Evolutionary conservation across 2,113 vertebrate species (phyloP).

Genomic region (Syngnathus typhle): DNA sequence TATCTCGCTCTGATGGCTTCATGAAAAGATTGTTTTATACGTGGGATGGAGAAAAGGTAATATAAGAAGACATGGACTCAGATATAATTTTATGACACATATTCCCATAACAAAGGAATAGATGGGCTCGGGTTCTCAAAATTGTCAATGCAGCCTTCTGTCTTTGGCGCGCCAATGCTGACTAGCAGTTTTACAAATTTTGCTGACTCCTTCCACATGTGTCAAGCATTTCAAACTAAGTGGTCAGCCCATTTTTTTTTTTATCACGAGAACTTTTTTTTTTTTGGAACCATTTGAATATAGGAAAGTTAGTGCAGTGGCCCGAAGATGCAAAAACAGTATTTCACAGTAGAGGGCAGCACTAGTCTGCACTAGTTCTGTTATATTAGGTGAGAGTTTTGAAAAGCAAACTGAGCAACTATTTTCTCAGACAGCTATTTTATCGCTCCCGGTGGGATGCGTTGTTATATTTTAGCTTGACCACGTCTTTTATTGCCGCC

Average conservation of each 20-base stretch:
- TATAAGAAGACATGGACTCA: slow-evolving; percentile 7
- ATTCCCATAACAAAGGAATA: slow-evolving; percentile 29
- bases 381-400: background rate
- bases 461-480: background rate
- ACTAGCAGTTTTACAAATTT: background rate
- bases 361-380: slow-evolving; percentile 1
- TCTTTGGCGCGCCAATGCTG: background rate
- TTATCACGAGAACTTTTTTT: no score
- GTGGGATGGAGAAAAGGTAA: slow-evolving; percentile 27
- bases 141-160: slow-evolving; percentile 44
- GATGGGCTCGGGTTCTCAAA: slow-evolving; percentile 12
- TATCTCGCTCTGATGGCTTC: slow-evolving; percentile 39
- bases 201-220: background rate
- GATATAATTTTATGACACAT: slow-evolving; percentile 43
- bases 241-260: background rate
- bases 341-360: slow-evolving; percentile 62
- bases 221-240: background rate
- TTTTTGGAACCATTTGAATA: background rate
- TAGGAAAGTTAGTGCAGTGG: background rate
- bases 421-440: background rate
- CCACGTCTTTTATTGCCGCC: background rate
- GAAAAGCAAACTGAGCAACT: background rate
- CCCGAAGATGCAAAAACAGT: background rate
- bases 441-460: background rate
- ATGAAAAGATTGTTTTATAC: slow-evolving; percentile 40